These are phyloP conservation scores for Panthera tigris DNA, from an alignment of 2,113 vertebrate genomes.

Conservation along the genomic window DNA sequence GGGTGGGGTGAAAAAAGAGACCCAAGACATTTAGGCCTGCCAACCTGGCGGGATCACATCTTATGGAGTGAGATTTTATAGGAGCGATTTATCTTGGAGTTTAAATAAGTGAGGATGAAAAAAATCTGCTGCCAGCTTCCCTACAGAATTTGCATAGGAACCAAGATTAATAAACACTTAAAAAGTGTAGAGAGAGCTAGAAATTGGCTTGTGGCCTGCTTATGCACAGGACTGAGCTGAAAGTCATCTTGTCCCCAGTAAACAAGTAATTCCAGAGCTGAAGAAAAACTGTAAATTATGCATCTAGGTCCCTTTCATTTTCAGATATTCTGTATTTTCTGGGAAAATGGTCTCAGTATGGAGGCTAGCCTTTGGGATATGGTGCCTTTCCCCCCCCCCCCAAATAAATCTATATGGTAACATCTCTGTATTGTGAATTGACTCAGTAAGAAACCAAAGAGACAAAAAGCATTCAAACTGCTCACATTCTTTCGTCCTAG, in stretches of 20 bases:
- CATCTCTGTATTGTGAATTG: conserved; percentile 25
- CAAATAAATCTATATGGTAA: neutral
- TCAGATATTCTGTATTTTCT: neutral
- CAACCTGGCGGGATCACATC: neutral
- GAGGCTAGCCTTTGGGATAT: neutral
- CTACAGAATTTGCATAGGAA: neutral
- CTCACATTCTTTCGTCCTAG: conserved; percentile 21
- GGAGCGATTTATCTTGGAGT: conserved; percentile 31
- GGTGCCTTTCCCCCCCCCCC: neutral
- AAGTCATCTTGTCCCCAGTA: conserved; percentile 22
- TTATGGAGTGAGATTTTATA: conserved; percentile 21
- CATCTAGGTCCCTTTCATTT: neutral
- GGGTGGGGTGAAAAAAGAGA: conserved; percentile 18
- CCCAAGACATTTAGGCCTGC: neutral
- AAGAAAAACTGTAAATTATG: neutral
- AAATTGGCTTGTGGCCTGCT: conserved; percentile 23
- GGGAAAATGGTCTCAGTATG: conserved; percentile 11
- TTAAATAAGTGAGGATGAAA: conserved; percentile 45
- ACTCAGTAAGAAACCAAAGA: conserved; percentile 17
- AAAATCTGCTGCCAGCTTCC: neutral
- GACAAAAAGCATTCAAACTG: conserved; percentile 15
- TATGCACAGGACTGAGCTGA: conserved; percentile 29
- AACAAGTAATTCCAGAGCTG: neutral
- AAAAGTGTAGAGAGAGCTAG: neutral
- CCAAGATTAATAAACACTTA: conserved; percentile 45